These are phyloP conservation scores for Portunus trituberculatus DNA, from an alignment of 1,140 invertebrate genomes.

Conservation along the genomic window DNA sequence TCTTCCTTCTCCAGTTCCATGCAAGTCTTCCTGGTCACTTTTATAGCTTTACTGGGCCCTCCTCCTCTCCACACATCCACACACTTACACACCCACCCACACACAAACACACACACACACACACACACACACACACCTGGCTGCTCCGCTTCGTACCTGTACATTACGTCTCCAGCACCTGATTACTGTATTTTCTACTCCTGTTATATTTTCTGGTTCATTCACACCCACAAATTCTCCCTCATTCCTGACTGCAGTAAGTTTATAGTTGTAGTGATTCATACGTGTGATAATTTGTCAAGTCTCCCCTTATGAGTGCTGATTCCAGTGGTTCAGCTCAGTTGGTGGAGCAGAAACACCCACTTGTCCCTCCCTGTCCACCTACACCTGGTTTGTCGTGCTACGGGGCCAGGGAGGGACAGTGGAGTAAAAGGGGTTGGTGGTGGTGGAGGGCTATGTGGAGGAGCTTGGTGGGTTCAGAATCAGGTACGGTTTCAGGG, in stretches of 20 bases:
- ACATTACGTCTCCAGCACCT: not conserved
- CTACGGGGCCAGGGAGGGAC: no score
- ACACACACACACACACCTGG: no score
- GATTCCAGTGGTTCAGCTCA: not conserved
- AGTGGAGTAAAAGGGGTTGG: no score
- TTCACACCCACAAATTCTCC: not conserved
- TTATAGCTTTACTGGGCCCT: no score
- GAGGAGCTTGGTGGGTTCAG: not conserved
- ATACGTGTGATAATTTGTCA: not conserved
- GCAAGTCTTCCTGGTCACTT: no score
- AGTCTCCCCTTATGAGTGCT: not conserved
- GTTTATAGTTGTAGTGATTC: not conserved
- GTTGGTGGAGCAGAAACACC: not conserved
- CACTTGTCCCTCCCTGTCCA: no score
- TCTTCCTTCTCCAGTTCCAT: no score
- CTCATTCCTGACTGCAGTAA: not conserved
- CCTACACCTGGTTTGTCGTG: no score
- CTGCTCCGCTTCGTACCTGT: not conserved
- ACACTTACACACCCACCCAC: no score
- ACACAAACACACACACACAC: no score
- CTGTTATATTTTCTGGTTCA: not conserved
- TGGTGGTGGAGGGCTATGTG: not conserved
- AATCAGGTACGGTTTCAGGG: not conserved
- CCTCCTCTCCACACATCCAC: no score
- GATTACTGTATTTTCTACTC: not conserved